A percentile compares a stretch with the other conserved stretches of the same genome.
Evolutionary conservation across 2,113 vertebrate genomes (phyloP).

Genomic region (Bos indicus): DNA sequence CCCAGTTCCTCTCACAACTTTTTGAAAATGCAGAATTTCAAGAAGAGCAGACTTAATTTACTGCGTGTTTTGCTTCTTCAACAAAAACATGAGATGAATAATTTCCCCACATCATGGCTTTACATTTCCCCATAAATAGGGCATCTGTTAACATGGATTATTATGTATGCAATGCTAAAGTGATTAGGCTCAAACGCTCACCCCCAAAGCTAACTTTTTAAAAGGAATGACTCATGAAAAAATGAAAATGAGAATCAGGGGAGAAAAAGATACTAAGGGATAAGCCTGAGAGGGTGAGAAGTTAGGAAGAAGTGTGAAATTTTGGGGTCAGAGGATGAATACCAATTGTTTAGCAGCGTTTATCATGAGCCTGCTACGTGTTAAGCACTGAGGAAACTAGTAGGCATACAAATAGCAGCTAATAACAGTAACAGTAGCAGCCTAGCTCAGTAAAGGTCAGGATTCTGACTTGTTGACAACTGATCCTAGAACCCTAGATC

Average conservation of each 20-base stretch:
- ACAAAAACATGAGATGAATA: constrained; percentile 66
- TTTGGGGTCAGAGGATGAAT: not conserved
- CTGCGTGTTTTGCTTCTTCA: constrained; percentile 68
- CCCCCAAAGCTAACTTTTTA: constrained; percentile 7
- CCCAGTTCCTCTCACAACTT: constrained; percentile 18
- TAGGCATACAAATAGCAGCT: not conserved
- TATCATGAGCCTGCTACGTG: not conserved
- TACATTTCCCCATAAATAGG: constrained; percentile 63
- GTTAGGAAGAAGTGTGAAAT: not conserved
- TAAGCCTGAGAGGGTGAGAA: not conserved
- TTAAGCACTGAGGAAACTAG: not conserved
- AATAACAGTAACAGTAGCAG: not conserved
- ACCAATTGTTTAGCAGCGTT: not conserved
- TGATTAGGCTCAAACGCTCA: constrained; percentile 44
- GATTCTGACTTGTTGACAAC: not conserved
- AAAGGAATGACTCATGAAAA: constrained; percentile 57
- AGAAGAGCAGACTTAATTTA: constrained; percentile 68
- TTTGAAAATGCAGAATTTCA: constrained; percentile 55
- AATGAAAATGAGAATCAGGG: not conserved
- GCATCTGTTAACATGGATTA: constrained; percentile 64
- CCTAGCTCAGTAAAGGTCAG: not conserved
- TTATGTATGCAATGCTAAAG: constrained; percentile 30
- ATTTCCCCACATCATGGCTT: constrained; percentile 66
- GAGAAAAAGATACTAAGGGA: not conserved
- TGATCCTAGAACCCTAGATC: not conserved